Percentiles rank a stretch among this genome's conserved stretches.
Evolutionary conservation across 2,888 invertebrate genomes (phyloP).

Genomic region (Hypercompe scribonia): DNA sequence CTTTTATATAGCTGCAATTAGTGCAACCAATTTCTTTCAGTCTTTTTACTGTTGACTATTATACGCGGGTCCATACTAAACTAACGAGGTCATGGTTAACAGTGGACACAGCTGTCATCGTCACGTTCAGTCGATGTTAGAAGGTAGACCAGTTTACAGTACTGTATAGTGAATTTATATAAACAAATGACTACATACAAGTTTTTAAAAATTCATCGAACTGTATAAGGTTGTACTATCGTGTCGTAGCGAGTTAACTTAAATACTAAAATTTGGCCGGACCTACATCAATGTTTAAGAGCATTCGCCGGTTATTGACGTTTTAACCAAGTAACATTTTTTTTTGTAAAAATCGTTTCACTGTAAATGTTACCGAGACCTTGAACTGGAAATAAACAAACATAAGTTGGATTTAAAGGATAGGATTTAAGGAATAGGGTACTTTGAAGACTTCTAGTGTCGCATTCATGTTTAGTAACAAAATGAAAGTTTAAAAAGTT

Average conservation of each 20-base stretch:
- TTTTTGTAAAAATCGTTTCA: neutral
- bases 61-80: slow-evolving; percentile 63
- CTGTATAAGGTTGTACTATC: neutral
- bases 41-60: slow-evolving; percentile 26
- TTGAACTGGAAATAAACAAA: neutral
- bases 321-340: neutral
- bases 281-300: neutral
- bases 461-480: slow-evolving; percentile 1
- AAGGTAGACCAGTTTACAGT: slow-evolving; percentile 43
- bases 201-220: neutral
- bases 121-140: slow-evolving; percentile 65
- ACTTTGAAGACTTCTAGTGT: neutral
- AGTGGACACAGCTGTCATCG: slow-evolving; percentile 53
- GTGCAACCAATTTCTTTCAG: neutral
- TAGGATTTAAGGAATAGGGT: neutral
- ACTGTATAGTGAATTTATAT: slow-evolving; percentile 31
- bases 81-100: slow-evolving; percentile 63
- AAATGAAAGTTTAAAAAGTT: slow-evolving; percentile 46
- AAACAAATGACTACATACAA: neutral
- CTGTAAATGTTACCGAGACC: neutral
- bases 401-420: neutral
- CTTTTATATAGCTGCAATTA: neutral
- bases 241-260: neutral
- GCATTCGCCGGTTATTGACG: neutral
- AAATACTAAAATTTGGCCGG: neutral